phyloP scores from a whole-genome alignment of 2,113 vertebrate species.

The Merops nubicus region DNA sequence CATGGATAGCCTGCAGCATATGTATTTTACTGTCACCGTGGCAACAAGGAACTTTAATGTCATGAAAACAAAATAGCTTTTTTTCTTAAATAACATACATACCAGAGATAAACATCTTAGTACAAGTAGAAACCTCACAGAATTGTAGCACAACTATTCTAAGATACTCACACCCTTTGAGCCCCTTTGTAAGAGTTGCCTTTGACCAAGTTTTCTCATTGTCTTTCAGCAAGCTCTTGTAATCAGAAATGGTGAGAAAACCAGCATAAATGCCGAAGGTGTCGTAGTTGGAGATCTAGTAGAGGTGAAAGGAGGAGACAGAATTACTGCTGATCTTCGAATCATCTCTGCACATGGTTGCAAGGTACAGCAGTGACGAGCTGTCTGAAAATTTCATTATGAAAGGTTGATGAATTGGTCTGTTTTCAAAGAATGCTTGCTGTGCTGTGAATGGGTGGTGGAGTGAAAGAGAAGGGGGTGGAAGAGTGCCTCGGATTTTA shows the following conservation, averaged over 20 bases:
- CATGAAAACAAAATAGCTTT: neutral
- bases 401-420: neutral
- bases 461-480: neutral
- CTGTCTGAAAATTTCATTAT: neutral
- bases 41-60: neutral
- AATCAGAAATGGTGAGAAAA: constrained; percentile 92
- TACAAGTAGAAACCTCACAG: neutral
- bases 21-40: neutral
- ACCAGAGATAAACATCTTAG: neutral
- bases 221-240: constrained; percentile 92
- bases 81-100: neutral
- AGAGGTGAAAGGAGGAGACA: constrained; percentile 95
- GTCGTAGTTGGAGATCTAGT: constrained; percentile 94
- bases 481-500: neutral
- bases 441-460: neutral
- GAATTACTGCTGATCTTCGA: constrained; percentile 93
- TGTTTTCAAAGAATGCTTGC: neutral
- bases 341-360: constrained; percentile 95
- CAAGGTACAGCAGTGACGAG: constrained; percentile 79
- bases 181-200: neutral
- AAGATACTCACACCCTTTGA: neutral
- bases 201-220: neutral
- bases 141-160: neutral
- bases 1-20: neutral
- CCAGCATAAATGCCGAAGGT: constrained; percentile 90